Evolutionary conservation across 2,888 invertebrate genomes (phyloP).

Genomic region (Saturnia pavonia): DNA sequence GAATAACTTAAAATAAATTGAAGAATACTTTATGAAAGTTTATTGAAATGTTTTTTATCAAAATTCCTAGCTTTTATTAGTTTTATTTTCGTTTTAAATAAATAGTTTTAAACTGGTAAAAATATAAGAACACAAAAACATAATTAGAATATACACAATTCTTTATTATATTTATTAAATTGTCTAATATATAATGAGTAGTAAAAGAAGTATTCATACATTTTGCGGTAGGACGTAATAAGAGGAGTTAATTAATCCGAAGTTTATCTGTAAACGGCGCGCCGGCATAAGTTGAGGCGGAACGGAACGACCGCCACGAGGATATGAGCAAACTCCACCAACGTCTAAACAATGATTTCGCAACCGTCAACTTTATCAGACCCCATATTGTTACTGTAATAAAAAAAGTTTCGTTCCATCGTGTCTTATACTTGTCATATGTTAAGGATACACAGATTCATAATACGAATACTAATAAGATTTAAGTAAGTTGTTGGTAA

Average conservation of each 20-base stretch:
- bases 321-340: constrained; percentile 67
- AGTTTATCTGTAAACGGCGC: constrained; percentile 43
- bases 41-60: background rate
- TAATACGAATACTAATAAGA: background rate
- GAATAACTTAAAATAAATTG: constrained; percentile 4
- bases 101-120: background rate
- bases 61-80: background rate
- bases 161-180: background rate
- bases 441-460: constrained; percentile 2
- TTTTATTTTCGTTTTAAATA: background rate
- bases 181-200: constrained; percentile 23
- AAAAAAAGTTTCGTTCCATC: constrained; percentile 51
- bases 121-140: background rate
- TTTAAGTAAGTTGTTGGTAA: background rate
- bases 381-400: constrained; percentile 58
- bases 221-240: constrained; percentile 42
- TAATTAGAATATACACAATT: background rate
- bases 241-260: constrained; percentile 71
- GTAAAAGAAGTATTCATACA: constrained; percentile 37
- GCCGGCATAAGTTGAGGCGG: constrained; percentile 48
- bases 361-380: constrained; percentile 49
- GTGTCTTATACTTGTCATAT: constrained; percentile 28
- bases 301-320: constrained; percentile 46
- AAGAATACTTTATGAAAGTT: background rate
- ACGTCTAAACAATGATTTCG: constrained; percentile 50